These are phyloP conservation scores for Acanthornis magna DNA, from an alignment of 2,797 vertebrate species.

Conservation along the genomic window DNA sequence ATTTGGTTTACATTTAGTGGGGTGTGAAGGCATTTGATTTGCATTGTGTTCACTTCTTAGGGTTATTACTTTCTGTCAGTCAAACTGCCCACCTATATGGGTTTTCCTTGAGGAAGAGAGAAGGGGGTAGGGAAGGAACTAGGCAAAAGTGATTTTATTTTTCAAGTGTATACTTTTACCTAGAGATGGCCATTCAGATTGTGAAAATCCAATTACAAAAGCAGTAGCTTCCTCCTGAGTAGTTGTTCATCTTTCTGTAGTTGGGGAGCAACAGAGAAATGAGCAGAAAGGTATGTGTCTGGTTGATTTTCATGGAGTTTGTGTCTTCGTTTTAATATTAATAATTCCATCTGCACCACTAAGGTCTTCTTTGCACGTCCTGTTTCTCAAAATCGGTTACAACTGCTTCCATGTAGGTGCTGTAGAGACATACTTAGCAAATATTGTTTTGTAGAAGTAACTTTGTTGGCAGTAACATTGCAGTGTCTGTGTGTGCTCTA, in stretches of 20 bases:
- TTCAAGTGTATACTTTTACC: not conserved
- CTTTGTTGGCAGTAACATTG: not conserved
- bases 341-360: not conserved
- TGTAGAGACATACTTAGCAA: not conserved
- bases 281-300: accelerated
- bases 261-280: not conserved
- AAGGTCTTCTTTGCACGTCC: not conserved
- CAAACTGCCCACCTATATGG: not conserved
- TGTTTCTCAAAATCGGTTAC: not conserved
- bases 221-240: not conserved
- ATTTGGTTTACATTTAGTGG: not conserved
- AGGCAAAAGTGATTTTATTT: not conserved
- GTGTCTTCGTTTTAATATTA: not conserved
- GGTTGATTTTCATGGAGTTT: not conserved
- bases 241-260: not conserved
- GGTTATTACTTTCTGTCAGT: not conserved
- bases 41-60: not conserved
- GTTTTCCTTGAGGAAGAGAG: not conserved
- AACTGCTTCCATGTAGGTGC: not conserved
- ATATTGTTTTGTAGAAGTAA: not conserved
- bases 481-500: not conserved
- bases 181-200: not conserved
- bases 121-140: not conserved
- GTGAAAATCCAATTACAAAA: not conserved
- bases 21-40: not conserved